Percentiles rank a stretch among this genome's conserved stretches.
These are phyloP conservation scores for Wiebesia pumilae DNA, from an alignment of 1,140 invertebrate species.

Conservation along the genomic window DNA sequence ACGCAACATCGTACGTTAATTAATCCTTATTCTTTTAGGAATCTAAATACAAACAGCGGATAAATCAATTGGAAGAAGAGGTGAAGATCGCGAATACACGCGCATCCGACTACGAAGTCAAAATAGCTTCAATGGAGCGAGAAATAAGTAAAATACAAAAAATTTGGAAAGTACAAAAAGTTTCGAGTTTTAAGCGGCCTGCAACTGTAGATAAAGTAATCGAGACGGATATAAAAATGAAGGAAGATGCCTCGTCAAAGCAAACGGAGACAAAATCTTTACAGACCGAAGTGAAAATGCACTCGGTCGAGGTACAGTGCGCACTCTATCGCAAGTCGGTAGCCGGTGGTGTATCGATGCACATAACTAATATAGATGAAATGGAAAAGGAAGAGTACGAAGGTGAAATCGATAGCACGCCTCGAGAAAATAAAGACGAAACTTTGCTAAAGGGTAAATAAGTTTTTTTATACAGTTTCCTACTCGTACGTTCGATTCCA, in stretches of 20 bases:
- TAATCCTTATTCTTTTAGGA: conserved; percentile 56
- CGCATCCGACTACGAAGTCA: conserved; percentile 59
- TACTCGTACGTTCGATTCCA: too few relatives aligned
- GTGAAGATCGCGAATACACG: conserved; percentile 58
- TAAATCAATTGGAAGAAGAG: conserved; percentile 63
- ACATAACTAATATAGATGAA: not conserved
- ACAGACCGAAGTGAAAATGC: conserved; percentile 31
- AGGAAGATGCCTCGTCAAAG: not conserved
- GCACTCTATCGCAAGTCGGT: not conserved
- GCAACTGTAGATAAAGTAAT: conserved; percentile 1
- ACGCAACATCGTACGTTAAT: not conserved
- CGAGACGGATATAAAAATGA: not conserved
- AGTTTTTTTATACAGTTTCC: not conserved
- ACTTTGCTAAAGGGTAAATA: conserved; percentile 12
- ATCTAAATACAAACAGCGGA: conserved; percentile 62
- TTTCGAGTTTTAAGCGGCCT: not conserved
- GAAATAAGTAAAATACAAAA: conserved; percentile 64
- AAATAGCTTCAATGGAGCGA: conserved; percentile 61
- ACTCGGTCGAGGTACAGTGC: conserved; percentile 43
- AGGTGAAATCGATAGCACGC: conserved; percentile 2
- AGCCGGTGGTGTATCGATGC: not conserved
- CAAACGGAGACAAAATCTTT: not conserved
- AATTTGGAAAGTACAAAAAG: conserved; percentile 56
- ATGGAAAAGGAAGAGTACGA: not conserved
- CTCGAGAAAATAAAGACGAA: not conserved